These are phyloP conservation scores for Isotomurus palustris DNA, from an alignment of 2,888 invertebrate genomes.

Conservation along the genomic window DNA sequence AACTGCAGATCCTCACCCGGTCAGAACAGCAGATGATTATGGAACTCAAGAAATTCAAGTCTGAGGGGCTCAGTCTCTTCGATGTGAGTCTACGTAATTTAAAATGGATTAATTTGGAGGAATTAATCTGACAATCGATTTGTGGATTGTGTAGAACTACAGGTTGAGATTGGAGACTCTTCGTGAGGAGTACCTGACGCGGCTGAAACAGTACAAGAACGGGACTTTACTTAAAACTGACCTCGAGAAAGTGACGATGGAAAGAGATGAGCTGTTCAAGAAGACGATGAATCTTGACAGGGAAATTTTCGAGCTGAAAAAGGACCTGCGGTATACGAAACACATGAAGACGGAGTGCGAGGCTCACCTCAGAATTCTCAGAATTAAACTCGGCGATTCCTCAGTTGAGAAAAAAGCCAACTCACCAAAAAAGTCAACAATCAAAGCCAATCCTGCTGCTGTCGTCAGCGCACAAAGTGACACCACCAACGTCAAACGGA, in stretches of 20 bases:
- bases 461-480: too few relatives aligned
- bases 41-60: constrained; percentile 31
- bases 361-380: constrained; percentile 3
- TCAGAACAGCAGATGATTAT: constrained; percentile 26
- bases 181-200: constrained; percentile 28
- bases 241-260: not conserved
- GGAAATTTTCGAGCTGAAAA: constrained; percentile 3
- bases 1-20: constrained; percentile 31
- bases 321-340: constrained; percentile 4
- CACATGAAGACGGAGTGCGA: constrained; percentile 5
- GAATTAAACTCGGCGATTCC: constrained; percentile 7
- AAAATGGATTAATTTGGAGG: not conserved
- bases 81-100: constrained; percentile 23
- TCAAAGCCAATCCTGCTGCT: too few relatives aligned
- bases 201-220: constrained; percentile 24
- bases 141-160: constrained; percentile 18
- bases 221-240: not conserved
- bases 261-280: not conserved
- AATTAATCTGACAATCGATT: too few relatives aligned
- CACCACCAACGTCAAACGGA: too few relatives aligned
- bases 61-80: constrained; percentile 27
- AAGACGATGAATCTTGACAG: not conserved
- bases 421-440: too few relatives aligned
- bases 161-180: constrained; percentile 26
- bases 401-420: too few relatives aligned